Evolutionary conservation across 2,888 invertebrate species (phyloP).

Genomic region (Drosophila meridiana): DNA sequence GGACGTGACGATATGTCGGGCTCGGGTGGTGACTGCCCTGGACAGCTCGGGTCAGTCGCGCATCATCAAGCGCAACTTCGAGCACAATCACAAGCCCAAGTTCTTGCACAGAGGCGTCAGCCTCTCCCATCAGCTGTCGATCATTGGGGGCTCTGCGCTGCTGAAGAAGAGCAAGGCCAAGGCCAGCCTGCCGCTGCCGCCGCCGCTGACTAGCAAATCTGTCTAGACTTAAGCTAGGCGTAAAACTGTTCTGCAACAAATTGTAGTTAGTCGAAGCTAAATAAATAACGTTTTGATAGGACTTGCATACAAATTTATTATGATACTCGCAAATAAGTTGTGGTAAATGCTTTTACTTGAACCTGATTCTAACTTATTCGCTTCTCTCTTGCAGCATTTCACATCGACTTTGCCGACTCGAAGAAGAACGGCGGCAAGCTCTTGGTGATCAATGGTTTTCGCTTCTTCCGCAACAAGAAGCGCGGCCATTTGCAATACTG

Average conservation of each 20-base stretch:
- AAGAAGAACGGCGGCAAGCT: conserved; percentile 85
- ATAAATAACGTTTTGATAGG: conserved; percentile 50
- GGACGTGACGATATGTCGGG: conserved; percentile 83
- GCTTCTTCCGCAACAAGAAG: conserved; percentile 85
- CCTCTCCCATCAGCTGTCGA: conserved; percentile 45
- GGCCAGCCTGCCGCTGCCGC: conserved; percentile 5
- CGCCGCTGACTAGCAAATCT: conserved; percentile 29
- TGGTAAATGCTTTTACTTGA: neutral
- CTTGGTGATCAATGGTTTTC: conserved; percentile 84
- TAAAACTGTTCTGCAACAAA: conserved; percentile 18
- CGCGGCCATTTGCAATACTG: conserved; percentile 85
- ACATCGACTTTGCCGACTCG: conserved; percentile 84
- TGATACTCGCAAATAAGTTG: neutral
- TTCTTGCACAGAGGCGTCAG: conserved; percentile 46
- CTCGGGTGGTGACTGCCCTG: conserved; percentile 82
- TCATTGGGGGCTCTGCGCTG: conserved; percentile 30
- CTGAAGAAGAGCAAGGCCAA: conserved; percentile 17
- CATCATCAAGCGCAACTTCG: conserved; percentile 81
- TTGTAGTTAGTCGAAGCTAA: conserved; percentile 34
- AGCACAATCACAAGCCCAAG: conserved; percentile 82
- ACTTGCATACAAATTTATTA: conserved; percentile 9
- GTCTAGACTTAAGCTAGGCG: conserved; percentile 41
- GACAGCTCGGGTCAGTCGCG: conserved; percentile 76
- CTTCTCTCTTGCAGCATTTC: conserved; percentile 75
- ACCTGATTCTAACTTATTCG: neutral